Evolutionary conservation across 2,888 invertebrate genomes (phyloP).

Genomic region (Cheilosia scutellata): DNA sequence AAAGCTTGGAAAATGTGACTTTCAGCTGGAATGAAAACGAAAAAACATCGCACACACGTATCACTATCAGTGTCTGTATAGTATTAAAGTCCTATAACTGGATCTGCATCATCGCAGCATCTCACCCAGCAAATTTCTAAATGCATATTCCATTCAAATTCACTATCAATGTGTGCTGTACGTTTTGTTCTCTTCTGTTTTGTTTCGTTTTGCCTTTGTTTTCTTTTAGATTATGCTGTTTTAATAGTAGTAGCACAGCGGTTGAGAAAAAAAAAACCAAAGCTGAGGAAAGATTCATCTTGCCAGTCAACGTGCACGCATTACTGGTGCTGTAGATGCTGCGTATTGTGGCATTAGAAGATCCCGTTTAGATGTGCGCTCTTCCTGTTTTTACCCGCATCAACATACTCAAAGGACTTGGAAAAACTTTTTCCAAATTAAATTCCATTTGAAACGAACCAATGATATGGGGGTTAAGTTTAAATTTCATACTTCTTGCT

Average conservation of each 20-base stretch:
- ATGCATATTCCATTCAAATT: constrained; percentile 8
- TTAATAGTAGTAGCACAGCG: constrained; percentile 7
- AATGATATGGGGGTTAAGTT: constrained; percentile 52
- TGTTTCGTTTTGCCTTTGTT: constrained; percentile 17
- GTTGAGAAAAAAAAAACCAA: constrained; percentile 8
- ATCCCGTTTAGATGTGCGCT: constrained; percentile 1
- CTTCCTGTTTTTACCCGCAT: constrained; percentile 36
- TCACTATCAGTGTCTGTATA: neutral
- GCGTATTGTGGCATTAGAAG: constrained; percentile 16
- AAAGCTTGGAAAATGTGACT: neutral
- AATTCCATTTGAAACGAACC: constrained; percentile 64
- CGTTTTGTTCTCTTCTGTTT: constrained; percentile 19
- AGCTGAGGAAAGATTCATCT: constrained; percentile 13
- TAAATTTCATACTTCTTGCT: constrained; percentile 22
- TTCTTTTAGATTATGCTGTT: constrained; percentile 41
- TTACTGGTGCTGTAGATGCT: neutral
- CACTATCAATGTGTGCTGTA: neutral
- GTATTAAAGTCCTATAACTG: neutral
- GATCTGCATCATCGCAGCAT: constrained; percentile 13
- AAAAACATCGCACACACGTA: constrained; percentile 39
- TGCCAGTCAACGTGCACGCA: neutral
- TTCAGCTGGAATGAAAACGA: constrained; percentile 8
- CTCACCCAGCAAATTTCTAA: constrained; percentile 19
- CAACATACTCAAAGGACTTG: constrained; percentile 49
- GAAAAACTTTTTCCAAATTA: constrained; percentile 66